These are phyloP conservation scores for Cyanistes caeruleus DNA, from an alignment of 2,113 vertebrate genomes.

Conservation along the genomic window DNA sequence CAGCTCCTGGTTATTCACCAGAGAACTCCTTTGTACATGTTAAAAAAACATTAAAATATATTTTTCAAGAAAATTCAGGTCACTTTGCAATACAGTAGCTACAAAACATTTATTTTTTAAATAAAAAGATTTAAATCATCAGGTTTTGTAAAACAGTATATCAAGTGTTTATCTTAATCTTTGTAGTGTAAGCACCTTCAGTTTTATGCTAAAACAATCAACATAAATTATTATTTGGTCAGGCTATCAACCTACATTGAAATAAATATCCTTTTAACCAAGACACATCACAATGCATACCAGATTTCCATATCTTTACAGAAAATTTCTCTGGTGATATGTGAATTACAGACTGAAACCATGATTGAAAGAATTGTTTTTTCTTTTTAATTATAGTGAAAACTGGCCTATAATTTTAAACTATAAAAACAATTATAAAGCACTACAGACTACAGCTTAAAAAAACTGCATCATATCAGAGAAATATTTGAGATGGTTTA, in stretches of 20 bases:
- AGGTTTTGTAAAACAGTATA: constrained; percentile 53
- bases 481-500: background rate
- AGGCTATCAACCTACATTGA: background rate
- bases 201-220: constrained; percentile 48
- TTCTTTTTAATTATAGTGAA: constrained; percentile 17
- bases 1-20: background rate
- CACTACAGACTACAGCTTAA: background rate
- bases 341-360: background rate
- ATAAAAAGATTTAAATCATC: constrained; percentile 67
- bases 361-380: background rate
- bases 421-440: background rate
- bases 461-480: background rate
- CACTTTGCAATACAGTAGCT: constrained; percentile 15
- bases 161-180: constrained; percentile 44
- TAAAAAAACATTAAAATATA: background rate
- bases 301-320: background rate
- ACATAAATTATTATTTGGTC: constrained; percentile 56
- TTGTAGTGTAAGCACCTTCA: constrained; percentile 57
- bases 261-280: constrained; percentile 66
- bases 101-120: constrained; percentile 69
- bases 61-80: constrained; percentile 42
- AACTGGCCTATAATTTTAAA: constrained; percentile 30
- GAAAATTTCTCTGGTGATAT: background rate
- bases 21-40: background rate
- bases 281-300: constrained; percentile 15